Evolutionary conservation across 1,140 invertebrate genomes (phyloP).

Genomic region (Trichonephila clavipes): DNA sequence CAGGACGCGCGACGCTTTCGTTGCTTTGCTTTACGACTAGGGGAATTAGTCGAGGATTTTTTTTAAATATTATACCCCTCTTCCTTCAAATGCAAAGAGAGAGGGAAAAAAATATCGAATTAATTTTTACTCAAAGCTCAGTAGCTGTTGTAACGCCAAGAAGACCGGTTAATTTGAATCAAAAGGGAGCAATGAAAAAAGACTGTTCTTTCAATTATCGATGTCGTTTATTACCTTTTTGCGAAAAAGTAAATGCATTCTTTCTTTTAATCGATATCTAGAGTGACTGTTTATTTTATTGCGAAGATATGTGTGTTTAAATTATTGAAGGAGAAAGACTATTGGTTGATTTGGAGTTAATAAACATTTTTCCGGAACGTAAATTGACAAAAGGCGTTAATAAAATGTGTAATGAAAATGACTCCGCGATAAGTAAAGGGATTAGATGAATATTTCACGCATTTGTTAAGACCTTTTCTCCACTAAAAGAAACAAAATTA

Average conservation of each 20-base stretch:
- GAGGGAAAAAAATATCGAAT: slow-evolving; percentile 21
- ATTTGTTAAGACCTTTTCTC: too few species aligned
- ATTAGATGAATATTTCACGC: too few species aligned
- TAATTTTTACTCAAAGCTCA: slow-evolving; percentile 37
- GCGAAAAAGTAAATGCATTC: slow-evolving; percentile 16
- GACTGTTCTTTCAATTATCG: slow-evolving; percentile 4
- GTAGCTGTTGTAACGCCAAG: background rate
- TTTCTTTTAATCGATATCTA: slow-evolving; percentile 5
- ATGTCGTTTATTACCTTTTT: slow-evolving; percentile 36
- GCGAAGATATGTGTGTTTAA: too few species aligned
- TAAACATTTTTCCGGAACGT: too few species aligned
- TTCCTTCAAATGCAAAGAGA: background rate
- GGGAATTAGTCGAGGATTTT: background rate
- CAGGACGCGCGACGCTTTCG: background rate
- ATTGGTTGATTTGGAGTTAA: too few species aligned
- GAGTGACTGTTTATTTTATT: background rate
- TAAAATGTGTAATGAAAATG: too few species aligned
- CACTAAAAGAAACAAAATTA: too few species aligned
- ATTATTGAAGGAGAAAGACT: background rate
- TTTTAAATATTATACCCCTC: background rate
- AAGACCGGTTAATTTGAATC: slow-evolving; percentile 22
- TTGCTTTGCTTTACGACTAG: slow-evolving; percentile 1
- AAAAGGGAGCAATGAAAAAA: slow-evolving; percentile 5
- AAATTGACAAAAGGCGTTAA: too few species aligned
- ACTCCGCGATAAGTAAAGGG: too few species aligned